Evolutionary conservation across 2,888 invertebrate species (phyloP).

Genomic region (Sclerodermus sp.): DNA sequence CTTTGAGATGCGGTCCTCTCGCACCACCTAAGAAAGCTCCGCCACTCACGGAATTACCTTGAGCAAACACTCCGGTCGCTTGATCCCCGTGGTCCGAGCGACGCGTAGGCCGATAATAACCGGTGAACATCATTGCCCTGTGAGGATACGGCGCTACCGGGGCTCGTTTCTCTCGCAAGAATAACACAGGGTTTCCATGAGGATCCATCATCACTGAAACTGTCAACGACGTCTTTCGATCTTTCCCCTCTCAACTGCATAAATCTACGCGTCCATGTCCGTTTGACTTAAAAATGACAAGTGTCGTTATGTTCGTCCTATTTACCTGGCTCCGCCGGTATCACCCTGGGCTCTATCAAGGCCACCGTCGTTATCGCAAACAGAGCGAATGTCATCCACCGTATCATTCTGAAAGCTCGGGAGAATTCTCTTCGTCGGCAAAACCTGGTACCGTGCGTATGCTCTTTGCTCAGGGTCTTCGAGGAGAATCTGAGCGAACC

Average conservation of each 20-base stretch:
- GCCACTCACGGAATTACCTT: slow-evolving; percentile 50
- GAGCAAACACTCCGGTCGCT: slow-evolving; percentile 46
- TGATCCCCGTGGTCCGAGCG: slow-evolving; percentile 31
- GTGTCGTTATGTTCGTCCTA: not conserved
- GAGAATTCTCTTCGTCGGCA: no score
- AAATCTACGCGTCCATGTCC: no score
- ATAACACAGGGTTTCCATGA: slow-evolving; percentile 35
- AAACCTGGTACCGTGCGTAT: no score
- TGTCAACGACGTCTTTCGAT: slow-evolving; percentile 13
- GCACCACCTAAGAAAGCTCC: slow-evolving; percentile 37
- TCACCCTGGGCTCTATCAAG: slow-evolving; percentile 42
- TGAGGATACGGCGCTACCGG: slow-evolving; percentile 36
- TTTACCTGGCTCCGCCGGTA: slow-evolving; percentile 38
- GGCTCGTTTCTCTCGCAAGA: slow-evolving; percentile 37
- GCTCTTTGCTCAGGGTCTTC: no score
- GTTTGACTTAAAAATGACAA: no score
- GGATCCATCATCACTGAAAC: slow-evolving; percentile 37
- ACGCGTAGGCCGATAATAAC: slow-evolving; percentile 46
- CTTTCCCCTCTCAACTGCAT: no score
- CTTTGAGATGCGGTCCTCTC: slow-evolving; percentile 34
- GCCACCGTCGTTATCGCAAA: slow-evolving; percentile 59
- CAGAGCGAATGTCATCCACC: slow-evolving; percentile 27
- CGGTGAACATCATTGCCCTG: slow-evolving; percentile 51
- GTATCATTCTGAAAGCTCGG: slow-evolving; percentile 24
- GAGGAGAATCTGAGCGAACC: no score